Percentiles rank a stretch among this genome's conserved stretches.
phyloP scores from a whole-genome alignment of 2,888 invertebrate genomes.

The Tenthredo amoena region DNA sequence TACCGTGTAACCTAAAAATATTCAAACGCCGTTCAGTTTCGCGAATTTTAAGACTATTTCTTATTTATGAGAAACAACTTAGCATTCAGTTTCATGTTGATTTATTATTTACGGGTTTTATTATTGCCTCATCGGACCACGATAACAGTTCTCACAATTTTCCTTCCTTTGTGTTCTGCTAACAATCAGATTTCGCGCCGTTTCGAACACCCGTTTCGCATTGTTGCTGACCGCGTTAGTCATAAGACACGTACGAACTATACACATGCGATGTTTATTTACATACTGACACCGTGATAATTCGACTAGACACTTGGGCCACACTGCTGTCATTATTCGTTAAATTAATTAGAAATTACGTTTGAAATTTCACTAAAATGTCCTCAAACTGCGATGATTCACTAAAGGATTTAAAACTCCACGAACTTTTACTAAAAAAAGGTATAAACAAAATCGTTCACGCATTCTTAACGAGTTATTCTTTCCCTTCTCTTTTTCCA shows the following conservation, averaged over 20 bases:
- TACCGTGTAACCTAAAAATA: background rate
- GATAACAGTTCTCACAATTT: too few relatives aligned
- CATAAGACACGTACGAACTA: background rate
- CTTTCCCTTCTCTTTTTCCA: background rate
- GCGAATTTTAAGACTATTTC: background rate
- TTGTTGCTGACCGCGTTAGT: background rate
- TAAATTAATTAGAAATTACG: background rate
- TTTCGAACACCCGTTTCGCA: background rate
- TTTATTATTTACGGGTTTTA: background rate
- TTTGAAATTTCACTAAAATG: background rate
- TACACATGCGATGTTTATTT: background rate
- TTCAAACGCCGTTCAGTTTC: background rate
- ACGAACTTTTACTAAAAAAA: conserved; percentile 17
- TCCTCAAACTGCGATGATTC: background rate
- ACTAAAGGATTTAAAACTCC: background rate
- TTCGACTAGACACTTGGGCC: background rate
- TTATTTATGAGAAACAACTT: background rate
- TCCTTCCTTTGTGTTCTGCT: background rate
- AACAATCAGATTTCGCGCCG: background rate
- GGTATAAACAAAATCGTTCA: background rate
- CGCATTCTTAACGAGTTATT: background rate
- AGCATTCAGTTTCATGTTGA: background rate
- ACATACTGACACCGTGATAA: background rate
- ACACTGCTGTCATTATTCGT: background rate
- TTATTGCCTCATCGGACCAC: background rate